A percentile compares a stretch with the other conserved stretches of the same genome.
Conservation (phyloP, 2,888 invertebrate genomes). For the Mimas tiliae region DNA sequence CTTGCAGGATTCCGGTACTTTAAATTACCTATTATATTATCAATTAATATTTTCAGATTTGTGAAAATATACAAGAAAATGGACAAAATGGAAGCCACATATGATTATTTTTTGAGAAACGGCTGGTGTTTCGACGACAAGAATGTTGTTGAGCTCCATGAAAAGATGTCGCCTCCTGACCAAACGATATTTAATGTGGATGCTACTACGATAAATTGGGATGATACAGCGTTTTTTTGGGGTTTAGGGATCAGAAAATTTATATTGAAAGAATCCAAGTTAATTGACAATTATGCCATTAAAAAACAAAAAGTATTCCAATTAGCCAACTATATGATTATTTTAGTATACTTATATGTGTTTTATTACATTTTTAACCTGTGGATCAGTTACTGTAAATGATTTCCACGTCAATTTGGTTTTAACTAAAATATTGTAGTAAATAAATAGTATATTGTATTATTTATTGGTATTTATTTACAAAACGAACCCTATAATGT, state of each 20-base stretch:
- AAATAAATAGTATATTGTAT: neutral
- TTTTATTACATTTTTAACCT: neutral
- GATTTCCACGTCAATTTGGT: neutral
- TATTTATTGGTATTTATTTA: too few species aligned
- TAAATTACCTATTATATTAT: too few species aligned
- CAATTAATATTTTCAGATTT: slow-evolving; percentile 43
- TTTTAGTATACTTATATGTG: neutral
- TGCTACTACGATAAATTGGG: slow-evolving; percentile 37
- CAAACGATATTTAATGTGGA: slow-evolving; percentile 42
- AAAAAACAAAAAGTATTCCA: slow-evolving; percentile 40
- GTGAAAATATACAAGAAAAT: slow-evolving; percentile 44
- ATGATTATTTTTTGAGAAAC: slow-evolving; percentile 38
- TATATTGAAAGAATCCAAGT: slow-evolving; percentile 38
- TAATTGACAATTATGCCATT: slow-evolving; percentile 32
- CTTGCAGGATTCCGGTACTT: too few species aligned
- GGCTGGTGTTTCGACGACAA: slow-evolving; percentile 43
- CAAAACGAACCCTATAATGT: too few species aligned
- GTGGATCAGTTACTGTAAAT: neutral
- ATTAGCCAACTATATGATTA: slow-evolving; percentile 30
- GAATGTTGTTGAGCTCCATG: slow-evolving; percentile 38
- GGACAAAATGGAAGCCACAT: slow-evolving; percentile 33
- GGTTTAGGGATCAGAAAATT: slow-evolving; percentile 42
- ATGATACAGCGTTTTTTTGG: slow-evolving; percentile 39
- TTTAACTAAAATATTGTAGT: neutral
- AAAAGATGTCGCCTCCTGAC: slow-evolving; percentile 38